A percentile compares a stretch with the other conserved stretches of the same genome.
Conservation (phyloP, 2,797 vertebrate species). For the Tenualosa thibaudeaui region DNA sequence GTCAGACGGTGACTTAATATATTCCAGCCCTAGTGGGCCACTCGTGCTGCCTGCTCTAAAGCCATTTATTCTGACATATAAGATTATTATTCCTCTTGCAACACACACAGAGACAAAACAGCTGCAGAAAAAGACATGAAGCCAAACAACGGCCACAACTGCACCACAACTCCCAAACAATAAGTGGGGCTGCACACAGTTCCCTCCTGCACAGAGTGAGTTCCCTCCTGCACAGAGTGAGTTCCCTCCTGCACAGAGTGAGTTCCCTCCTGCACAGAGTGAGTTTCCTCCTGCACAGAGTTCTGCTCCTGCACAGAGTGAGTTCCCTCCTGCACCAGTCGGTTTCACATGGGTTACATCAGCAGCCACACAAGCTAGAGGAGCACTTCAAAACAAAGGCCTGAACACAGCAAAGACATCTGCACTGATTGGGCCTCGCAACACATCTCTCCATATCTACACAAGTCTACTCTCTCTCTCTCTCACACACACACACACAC, state of each 20-base stretch:
- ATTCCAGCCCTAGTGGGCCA: background rate
- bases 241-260: too few species aligned
- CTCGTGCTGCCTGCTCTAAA: background rate
- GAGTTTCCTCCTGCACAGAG: too few species aligned
- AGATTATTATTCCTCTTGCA: background rate
- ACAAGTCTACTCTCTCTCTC: too few species aligned
- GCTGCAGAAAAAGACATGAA: background rate
- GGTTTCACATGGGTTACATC: background rate
- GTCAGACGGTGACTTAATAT: background rate
- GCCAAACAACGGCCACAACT: constrained; percentile 10
- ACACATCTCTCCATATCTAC: too few species aligned
- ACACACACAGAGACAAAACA: constrained; percentile 16
- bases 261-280: too few species aligned
- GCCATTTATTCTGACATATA: background rate
- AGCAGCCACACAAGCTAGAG: background rate
- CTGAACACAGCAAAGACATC: too few species aligned
- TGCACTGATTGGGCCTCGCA: too few species aligned
- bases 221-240: too few species aligned
- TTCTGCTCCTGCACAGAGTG: too few species aligned
- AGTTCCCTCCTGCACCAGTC: too few species aligned
- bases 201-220: background rate
- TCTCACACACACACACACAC: too few species aligned
- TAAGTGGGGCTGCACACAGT: background rate
- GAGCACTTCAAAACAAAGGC: too few species aligned
- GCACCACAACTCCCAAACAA: constrained; percentile 10